Evolutionary conservation across 2,113 vertebrate species (phyloP).

Genomic region (Petaurus breviceps): DNA sequence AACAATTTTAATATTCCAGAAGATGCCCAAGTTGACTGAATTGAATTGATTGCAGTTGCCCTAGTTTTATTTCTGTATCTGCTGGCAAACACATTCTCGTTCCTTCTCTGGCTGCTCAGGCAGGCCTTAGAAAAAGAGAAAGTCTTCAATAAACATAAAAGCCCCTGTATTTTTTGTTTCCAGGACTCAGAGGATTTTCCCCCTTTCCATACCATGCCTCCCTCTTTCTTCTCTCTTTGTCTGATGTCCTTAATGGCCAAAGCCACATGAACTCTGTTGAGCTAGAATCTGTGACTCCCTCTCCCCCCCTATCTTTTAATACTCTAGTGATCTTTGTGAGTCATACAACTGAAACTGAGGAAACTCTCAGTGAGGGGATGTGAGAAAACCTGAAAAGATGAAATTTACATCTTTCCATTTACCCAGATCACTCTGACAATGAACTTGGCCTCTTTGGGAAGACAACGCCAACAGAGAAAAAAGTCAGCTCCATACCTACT

Average conservation of each 20-base stretch:
- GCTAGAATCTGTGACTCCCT: background rate
- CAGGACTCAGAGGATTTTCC: background rate
- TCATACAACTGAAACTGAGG: constrained; percentile 12
- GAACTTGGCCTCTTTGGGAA: background rate
- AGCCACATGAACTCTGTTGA: background rate
- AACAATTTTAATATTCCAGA: background rate
- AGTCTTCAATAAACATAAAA: background rate
- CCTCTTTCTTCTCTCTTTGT: background rate
- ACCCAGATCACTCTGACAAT: background rate
- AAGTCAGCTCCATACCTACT: background rate
- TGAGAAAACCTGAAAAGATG: background rate
- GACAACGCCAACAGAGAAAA: background rate
- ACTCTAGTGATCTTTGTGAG: background rate
- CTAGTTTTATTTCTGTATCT: background rate
- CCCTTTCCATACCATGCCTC: background rate
- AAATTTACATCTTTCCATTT: background rate
- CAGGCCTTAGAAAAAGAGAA: background rate
- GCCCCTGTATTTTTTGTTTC: background rate
- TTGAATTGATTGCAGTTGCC: background rate
- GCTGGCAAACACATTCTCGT: background rate
- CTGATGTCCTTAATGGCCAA: background rate
- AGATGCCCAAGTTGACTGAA: background rate
- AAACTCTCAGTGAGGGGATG: background rate
- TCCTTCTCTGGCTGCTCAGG: background rate
- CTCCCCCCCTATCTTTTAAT: background rate